Percentiles rank a stretch among this genome's conserved stretches.
Conservation (phyloP, 2,888 invertebrate species). For the Fabriciana adippe region DNA sequence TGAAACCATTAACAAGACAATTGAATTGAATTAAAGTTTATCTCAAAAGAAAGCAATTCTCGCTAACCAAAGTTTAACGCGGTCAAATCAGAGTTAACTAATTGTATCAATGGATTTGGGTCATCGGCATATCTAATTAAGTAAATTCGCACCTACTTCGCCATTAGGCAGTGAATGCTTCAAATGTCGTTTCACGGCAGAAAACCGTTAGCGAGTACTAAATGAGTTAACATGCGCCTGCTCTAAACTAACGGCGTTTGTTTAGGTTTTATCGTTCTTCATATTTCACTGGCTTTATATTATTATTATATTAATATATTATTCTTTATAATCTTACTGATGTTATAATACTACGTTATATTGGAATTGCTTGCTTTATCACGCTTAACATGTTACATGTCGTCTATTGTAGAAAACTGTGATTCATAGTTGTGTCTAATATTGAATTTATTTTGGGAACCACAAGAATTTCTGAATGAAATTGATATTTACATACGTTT, state of each 20-base stretch:
- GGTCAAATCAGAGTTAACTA: neutral
- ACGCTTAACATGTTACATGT: too few species aligned
- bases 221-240: constrained; percentile 27
- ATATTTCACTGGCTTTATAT: neutral
- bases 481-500: too few species aligned
- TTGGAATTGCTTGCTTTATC: too few species aligned
- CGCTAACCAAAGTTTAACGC: neutral
- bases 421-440: too few species aligned
- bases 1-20: neutral
- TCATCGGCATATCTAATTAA: constrained; percentile 7
- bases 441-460: too few species aligned
- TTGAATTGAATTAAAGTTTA: too few species aligned
- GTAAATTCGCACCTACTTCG: constrained; percentile 13
- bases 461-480: too few species aligned
- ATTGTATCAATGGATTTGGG: constrained; percentile 8
- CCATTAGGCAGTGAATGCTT: constrained; percentile 19
- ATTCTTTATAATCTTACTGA: neutral
- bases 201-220: constrained; percentile 28
- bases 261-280: constrained; percentile 11
- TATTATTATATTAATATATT: neutral
- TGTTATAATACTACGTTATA: too few species aligned
- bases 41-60: neutral
- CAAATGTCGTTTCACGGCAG: constrained; percentile 13
- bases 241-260: constrained; percentile 27
- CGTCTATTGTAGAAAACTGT: too few species aligned